phyloP scores from a whole-genome alignment of 1,140 invertebrate genomes.

The Octopus bimaculoides region DNA sequence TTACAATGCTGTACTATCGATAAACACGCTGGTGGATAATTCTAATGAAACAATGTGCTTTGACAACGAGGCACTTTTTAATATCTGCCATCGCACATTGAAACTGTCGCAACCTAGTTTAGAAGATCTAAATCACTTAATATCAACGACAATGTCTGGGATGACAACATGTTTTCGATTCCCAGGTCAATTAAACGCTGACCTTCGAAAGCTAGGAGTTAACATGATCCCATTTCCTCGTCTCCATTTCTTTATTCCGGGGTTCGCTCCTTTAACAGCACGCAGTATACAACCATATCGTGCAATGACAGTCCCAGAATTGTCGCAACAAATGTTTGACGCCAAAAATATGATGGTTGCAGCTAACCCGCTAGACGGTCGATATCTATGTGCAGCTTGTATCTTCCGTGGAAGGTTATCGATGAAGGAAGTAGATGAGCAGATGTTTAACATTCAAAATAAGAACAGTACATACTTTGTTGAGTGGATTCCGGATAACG shows the following conservation, averaged over 20 bases:
- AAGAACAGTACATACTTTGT: constrained; percentile 76
- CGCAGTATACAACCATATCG: constrained; percentile 60
- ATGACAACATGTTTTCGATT: constrained; percentile 78
- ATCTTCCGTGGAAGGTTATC: constrained; percentile 93
- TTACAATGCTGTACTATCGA: constrained; percentile 57
- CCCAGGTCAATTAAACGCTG: constrained; percentile 60
- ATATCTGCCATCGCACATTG: constrained; percentile 76
- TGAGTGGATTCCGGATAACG: constrained; percentile 91
- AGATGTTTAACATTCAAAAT: constrained; percentile 52
- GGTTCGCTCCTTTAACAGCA: constrained; percentile 71
- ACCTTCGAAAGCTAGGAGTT: constrained; percentile 74
- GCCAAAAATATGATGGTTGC: constrained; percentile 69
- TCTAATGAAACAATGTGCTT: constrained; percentile 65
- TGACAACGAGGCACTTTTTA: constrained; percentile 79
- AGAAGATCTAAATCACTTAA: constrained; percentile 65
- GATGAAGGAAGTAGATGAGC: constrained; percentile 68
- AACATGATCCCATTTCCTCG: constrained; percentile 74
- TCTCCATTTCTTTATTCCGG: constrained; percentile 80
- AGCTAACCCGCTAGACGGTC: constrained; percentile 70
- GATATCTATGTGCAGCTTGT: constrained; percentile 79
- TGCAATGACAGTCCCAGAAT: constrained; percentile 61
- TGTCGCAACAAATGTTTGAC: constrained; percentile 61
- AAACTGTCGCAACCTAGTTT: constrained; percentile 72
- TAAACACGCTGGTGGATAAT: constrained; percentile 55
- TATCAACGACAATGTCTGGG: constrained; percentile 71